These are phyloP conservation scores for Drosophila nr. perissopoda DNA, from an alignment of 2,888 invertebrate genomes.

Conservation along the genomic window DNA sequence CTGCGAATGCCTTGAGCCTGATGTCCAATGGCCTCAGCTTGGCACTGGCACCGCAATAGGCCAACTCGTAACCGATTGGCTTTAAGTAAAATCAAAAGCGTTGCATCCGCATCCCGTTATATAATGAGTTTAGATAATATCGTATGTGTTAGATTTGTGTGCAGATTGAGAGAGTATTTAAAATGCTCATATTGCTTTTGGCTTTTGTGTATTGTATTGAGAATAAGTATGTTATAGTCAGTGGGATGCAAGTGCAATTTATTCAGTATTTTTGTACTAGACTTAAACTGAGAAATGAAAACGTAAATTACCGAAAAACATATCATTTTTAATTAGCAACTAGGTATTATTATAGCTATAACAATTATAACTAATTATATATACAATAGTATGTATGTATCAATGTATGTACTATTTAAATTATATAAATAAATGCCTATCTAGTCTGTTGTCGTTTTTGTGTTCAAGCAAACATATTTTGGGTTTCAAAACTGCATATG, in stretches of 20 bases:
- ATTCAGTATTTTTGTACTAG: slow-evolving; percentile 79
- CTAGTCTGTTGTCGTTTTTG: slow-evolving; percentile 25
- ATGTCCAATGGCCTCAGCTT: slow-evolving; percentile 82
- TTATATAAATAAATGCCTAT: slow-evolving; percentile 19
- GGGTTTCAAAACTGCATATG: slow-evolving; percentile 78
- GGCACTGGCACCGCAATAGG: slow-evolving; percentile 80
- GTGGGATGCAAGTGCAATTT: slow-evolving; percentile 69
- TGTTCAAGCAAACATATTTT: slow-evolving; percentile 50
- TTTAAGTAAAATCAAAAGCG: slow-evolving; percentile 40
- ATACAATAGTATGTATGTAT: slow-evolving; percentile 22
- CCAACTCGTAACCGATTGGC: slow-evolving; percentile 35
- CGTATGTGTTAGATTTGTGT: slow-evolving; percentile 12
- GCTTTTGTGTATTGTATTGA: slow-evolving; percentile 39
- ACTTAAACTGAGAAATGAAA: slow-evolving; percentile 54
- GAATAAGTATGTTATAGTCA: slow-evolving; percentile 27
- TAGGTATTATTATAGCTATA: slow-evolving; percentile 56
- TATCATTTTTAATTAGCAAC: slow-evolving; percentile 79
- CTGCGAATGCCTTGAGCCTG: slow-evolving; percentile 74
- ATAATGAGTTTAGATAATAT: slow-evolving; percentile 19
- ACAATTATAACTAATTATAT: slow-evolving; percentile 32
- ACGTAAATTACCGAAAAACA: slow-evolving; percentile 70
- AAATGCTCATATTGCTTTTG: slow-evolving; percentile 50
- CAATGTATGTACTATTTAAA: slow-evolving; percentile 10
- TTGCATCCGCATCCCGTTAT: slow-evolving; percentile 7
- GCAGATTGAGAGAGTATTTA: slow-evolving; percentile 34